A percentile compares a stretch with the other conserved stretches of the same genome.
These are phyloP conservation scores for Thalassaphorura encarpata DNA, from an alignment of 1,140 invertebrate genomes.

Conservation along the genomic window DNA sequence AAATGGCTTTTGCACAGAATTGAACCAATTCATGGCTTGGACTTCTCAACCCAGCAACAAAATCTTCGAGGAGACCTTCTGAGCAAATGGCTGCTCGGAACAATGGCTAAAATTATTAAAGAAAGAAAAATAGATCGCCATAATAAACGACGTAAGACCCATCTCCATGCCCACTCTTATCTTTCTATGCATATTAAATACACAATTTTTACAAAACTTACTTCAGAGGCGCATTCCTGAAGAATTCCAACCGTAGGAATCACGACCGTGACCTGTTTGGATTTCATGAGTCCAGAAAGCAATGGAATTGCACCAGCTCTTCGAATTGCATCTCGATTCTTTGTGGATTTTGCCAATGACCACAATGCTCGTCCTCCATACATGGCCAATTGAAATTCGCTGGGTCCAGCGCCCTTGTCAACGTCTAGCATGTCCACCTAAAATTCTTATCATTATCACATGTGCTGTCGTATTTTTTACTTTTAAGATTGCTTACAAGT, in stretches of 20 bases:
- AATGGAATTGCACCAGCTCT: slow-evolving; percentile 71
- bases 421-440: slow-evolving; percentile 39
- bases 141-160: not conserved
- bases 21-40: slow-evolving; percentile 54
- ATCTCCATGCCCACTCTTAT: no score
- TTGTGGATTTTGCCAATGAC: slow-evolving; percentile 69
- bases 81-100: slow-evolving; percentile 68
- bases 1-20: slow-evolving; percentile 79
- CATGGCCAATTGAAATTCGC: slow-evolving; percentile 51
- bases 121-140: not conserved
- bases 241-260: slow-evolving; percentile 77
- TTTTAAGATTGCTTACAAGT: no score
- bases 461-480: no score
- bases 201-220: slow-evolving; percentile 35
- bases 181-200: not conserved
- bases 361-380: slow-evolving; percentile 75
- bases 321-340: slow-evolving; percentile 75
- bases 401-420: slow-evolving; percentile 43
- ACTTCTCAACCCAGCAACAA: slow-evolving; percentile 65
- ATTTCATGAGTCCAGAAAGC: slow-evolving; percentile 65
- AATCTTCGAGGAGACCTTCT: slow-evolving; percentile 71
- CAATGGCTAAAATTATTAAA: slow-evolving; percentile 4
- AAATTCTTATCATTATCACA: no score
- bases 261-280: slow-evolving; percentile 61
- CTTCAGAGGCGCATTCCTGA: slow-evolving; percentile 61